Conservation (phyloP, 2,888 invertebrate genomes). For the Pardosa pseudoannulata region DNA sequence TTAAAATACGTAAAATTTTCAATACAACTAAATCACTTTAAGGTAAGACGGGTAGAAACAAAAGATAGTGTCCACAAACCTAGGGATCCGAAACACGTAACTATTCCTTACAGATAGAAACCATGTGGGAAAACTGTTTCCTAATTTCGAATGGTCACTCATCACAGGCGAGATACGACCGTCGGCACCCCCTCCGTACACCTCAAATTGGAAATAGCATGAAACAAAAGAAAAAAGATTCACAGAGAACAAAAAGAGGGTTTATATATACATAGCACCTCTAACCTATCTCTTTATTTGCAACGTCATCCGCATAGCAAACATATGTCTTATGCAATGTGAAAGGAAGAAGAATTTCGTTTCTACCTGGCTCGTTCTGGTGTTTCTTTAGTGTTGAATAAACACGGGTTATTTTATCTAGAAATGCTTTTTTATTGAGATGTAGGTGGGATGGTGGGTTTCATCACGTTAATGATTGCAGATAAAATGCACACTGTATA, state of each 20-base stretch:
- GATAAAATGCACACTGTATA: too few relatives aligned
- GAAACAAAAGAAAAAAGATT: too few relatives aligned
- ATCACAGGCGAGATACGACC: neutral
- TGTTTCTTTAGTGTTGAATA: neutral
- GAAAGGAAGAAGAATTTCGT: neutral
- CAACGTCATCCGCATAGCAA: neutral
- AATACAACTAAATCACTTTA: slow-evolving; percentile 55
- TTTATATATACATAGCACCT: neutral
- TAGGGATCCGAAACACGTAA: slow-evolving; percentile 12
- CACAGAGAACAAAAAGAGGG: neutral
- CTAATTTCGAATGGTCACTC: slow-evolving; percentile 24
- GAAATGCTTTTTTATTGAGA: neutral
- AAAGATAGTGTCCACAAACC: slow-evolving; percentile 21
- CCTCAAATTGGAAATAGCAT: neutral
- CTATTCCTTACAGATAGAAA: slow-evolving; percentile 9
- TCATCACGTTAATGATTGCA: too few relatives aligned
- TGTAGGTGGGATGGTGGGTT: too few relatives aligned
- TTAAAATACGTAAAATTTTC: too few relatives aligned
- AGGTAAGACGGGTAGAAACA: slow-evolving; percentile 46
- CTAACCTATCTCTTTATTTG: slow-evolving; percentile 16
- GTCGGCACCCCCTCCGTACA: neutral
- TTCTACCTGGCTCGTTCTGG: neutral
- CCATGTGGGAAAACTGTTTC: neutral
- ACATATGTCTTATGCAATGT: neutral
- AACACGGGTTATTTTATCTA: slow-evolving; percentile 3